Percentiles rank a stretch among this genome's conserved stretches.
Evolutionary conservation across 2,797 vertebrate genomes (phyloP).

Genomic region (Galago senegalensis): DNA sequence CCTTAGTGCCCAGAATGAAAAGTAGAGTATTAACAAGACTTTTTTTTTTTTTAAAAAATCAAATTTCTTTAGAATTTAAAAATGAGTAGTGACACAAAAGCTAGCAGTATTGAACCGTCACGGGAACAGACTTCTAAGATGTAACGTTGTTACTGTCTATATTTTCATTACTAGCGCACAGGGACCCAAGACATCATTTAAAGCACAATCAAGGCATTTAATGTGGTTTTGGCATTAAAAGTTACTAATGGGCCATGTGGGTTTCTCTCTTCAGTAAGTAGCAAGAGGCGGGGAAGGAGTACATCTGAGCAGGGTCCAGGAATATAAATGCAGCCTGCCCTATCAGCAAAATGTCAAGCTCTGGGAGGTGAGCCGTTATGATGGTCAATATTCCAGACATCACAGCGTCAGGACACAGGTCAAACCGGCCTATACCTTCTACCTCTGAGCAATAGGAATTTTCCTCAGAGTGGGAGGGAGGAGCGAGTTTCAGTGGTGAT

Average conservation of each 20-base stretch:
- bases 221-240: constrained; percentile 84
- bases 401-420: fast-evolving
- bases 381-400: not conserved
- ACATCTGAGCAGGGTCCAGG: not conserved
- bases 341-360: not conserved
- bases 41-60: constrained; percentile 58
- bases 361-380: fast-evolving
- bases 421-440: not conserved
- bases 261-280: constrained; percentile 79
- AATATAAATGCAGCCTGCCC: not conserved
- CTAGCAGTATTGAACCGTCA: constrained; percentile 72
- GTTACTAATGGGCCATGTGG: constrained; percentile 83
- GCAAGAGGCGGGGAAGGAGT: constrained; percentile 66
- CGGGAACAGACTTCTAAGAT: constrained; percentile 59
- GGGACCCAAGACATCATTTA: constrained; percentile 79
- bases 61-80: constrained; percentile 83
- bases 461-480: not conserved
- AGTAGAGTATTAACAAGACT: constrained; percentile 66
- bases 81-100: constrained; percentile 72
- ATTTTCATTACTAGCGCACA: constrained; percentile 85
- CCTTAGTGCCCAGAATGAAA: constrained; percentile 71
- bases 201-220: constrained; percentile 87
- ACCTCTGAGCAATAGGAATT: not conserved
- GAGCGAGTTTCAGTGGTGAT: not conserved
- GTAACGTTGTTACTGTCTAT: constrained; percentile 54